Evolutionary conservation across 2,797 vertebrate genomes (phyloP), one percentile per base, ranked within the genome.

Genomic region (Periparus ater): DNA sequence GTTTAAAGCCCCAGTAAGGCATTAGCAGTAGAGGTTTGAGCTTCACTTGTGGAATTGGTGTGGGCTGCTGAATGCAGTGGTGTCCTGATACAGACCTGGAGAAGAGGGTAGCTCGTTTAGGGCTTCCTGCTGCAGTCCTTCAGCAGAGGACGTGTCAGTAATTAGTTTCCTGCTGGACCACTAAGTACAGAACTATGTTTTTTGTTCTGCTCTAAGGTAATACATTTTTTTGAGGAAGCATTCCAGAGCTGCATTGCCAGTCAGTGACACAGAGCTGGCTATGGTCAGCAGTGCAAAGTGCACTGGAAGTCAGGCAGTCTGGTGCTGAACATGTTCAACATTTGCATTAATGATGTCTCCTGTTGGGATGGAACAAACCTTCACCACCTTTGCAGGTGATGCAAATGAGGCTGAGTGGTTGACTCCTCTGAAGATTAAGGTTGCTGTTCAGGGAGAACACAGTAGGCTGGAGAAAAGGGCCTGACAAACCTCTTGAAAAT

Each of bases 281-380:
- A 7, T 60, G 7, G 30, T 54, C 83, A 60, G 20, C 0, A 3
- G 6, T 62, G 25, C 32, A 3, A 15, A 45, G 53, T 15, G 42
- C 13, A 0, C 13, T 57, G 66, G 25, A 47, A 68, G 20, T 65
- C 9, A 4, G 18, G 25, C 61, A 34, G 8, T 38, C 3, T 30
- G 17, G 19, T 48, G 29, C 29, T 84, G 27, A 4, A 61, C 9
- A 3, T 15, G 29, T 61, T 57, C 50, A 38, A 8, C 10, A 17
- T 55, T 19, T 40, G 6, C 36, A 9, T 30, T 61, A 54, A 12
- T 44, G 55, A 32, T 0, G 0, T 29, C 26, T 8, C 60, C 36
- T 34, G 0, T 13, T 58, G 47, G 32, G 15, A 16, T 82, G 58
- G 54, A 50, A 9, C 0, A 2, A 70, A 40, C 16, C 12, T 10